Conservation (phyloP, 2,797 vertebrate species). For the Ciconia nigra region DNA sequence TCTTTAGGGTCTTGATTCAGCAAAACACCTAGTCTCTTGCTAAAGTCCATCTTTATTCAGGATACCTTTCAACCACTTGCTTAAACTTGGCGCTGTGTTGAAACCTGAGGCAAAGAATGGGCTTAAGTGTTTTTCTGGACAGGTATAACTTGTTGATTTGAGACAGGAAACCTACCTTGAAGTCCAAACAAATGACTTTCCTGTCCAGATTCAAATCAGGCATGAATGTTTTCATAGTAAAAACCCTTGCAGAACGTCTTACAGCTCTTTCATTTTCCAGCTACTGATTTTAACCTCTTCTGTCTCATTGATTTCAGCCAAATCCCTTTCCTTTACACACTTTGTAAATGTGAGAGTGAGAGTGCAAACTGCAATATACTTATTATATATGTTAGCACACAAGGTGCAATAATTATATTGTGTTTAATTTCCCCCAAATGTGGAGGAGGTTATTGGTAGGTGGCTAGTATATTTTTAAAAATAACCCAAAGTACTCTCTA, state of each 20-base stretch:
- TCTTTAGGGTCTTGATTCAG: neutral
- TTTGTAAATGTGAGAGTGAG: neutral
- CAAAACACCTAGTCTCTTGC: neutral
- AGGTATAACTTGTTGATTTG: constrained; percentile 25
- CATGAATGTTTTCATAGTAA: neutral
- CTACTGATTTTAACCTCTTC: constrained; percentile 22
- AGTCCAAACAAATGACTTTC: constrained; percentile 26
- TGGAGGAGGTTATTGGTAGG: neutral
- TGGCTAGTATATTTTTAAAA: neutral
- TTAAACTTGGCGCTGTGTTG: neutral
- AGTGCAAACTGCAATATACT: neutral
- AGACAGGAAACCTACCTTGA: constrained; percentile 33
- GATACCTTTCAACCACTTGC: neutral
- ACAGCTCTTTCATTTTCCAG: neutral
- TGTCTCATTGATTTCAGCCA: neutral
- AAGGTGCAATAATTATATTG: neutral
- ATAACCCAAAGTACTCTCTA: neutral
- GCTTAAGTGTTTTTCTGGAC: neutral
- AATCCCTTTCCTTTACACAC: neutral
- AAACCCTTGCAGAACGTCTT: neutral
- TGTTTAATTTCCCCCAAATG: neutral
- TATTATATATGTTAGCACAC: neutral
- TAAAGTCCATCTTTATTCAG: neutral
- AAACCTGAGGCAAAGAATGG: neutral
- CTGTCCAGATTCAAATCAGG: constrained; percentile 7